Base-by-base conservation (phyloP, 1,140 invertebrate species). In the Caenorhabditis latens region DNA sequence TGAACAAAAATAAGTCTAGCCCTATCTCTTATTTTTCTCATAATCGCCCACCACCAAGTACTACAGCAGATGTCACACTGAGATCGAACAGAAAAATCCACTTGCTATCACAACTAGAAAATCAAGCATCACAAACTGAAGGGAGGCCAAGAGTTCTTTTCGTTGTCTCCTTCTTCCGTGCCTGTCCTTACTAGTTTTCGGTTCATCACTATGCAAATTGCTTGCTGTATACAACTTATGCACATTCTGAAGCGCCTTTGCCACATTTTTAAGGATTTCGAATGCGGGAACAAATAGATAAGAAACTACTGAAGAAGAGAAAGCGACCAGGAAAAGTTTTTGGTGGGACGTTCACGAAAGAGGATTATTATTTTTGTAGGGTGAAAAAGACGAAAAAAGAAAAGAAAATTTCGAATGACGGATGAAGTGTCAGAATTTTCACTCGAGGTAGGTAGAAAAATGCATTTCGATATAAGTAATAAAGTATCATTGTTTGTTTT, bases 141-240 rank as follows among this genome's bases (percentile, higher is more conserved):
- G 46, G 16, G 16, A 16, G 4, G 42, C 16, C 42, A 71, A 71
- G 65, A 71, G 65, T 71, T 71, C 65, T 46, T 71, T 48, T 79
- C 11, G 13, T 11, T 9, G 71, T 24, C 46, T 11, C n/a, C n/a
- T 50, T 14, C 46, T 53, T 32, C 8, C 19, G 65, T 71, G 63
- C 63, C 63, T 32, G 65, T 71, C 42, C 43, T 71, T 71, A 46
- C 65, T 71, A 71, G 65, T 71, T 46, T 43, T 71, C 40, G 43
- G 24, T 40, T 79, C 71, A 79, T 79, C 71, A 79, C 71, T 79
- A 79, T 79, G 71, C 71, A 79, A 79, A 79, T 79, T 79, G 71
- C 71, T n/a, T 19, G 46, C 13, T 5, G 71, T 79, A 79, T 79
- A 79, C 71, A 79, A 79, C 46, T 50, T 79, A 71, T 71, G 65